phyloP scores from a whole-genome alignment of 2,797 vertebrate species.

The Coccyzus lansbergi region DNA sequence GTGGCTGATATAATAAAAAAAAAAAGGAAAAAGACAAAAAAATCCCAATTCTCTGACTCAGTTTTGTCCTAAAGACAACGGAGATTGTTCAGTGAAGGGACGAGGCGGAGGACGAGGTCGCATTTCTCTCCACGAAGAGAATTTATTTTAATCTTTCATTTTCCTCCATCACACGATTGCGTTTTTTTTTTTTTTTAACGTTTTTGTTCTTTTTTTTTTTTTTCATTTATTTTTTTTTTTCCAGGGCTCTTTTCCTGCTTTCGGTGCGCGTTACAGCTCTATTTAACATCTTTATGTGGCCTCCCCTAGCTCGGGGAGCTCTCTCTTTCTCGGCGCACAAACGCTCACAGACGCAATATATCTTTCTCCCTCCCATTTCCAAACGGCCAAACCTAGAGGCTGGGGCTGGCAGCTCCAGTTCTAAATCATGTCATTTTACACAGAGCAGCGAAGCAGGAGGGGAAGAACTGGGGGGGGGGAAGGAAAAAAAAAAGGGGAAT shows the following conservation, averaged over 20 bases:
- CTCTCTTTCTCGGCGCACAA: conserved; percentile 15
- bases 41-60: neutral
- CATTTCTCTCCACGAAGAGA: neutral
- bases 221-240: neutral
- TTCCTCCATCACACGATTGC: neutral
- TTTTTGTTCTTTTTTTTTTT: neutral
- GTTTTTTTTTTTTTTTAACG: neutral
- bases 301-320: conserved; percentile 27
- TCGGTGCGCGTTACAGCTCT: conserved; percentile 17
- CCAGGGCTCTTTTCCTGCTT: neutral
- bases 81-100: neutral
- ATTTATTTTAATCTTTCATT: conserved; percentile 43
- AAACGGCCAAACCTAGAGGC: conserved; percentile 38
- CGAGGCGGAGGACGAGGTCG: neutral
- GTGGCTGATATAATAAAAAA: neutral
- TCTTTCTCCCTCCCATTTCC: conserved; percentile 46
- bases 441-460: neutral
- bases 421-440: conserved; percentile 62
- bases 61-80: neutral
- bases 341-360: conserved; percentile 54
- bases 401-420: conserved; percentile 22
- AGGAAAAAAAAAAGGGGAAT: neutral
- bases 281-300: conserved; percentile 64
- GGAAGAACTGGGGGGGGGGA: neutral
- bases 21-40: neutral